Percentiles rank a stretch among this genome's conserved stretches.
These are phyloP conservation scores for Drosophila ananassae DNA, from an alignment of 1,140 invertebrate species.

Conservation along the genomic window DNA sequence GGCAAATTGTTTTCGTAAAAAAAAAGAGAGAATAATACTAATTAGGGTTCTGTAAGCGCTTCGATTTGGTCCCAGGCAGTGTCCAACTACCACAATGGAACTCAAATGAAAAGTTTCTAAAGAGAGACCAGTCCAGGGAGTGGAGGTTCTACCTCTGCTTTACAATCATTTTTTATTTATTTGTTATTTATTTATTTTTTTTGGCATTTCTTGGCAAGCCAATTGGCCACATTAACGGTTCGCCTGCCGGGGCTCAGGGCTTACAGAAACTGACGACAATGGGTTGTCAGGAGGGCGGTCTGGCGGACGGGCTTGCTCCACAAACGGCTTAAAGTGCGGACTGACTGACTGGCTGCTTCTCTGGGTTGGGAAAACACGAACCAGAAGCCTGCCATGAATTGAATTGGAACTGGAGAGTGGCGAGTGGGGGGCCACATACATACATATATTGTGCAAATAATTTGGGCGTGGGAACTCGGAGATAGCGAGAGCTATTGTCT, in stretches of 20 bases:
- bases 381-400: constrained; percentile 45
- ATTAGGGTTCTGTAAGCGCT: constrained; percentile 64
- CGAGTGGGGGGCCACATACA: too few relatives aligned
- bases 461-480: constrained; percentile 68
- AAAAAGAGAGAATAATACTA: constrained; percentile 67
- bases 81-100: constrained; percentile 20
- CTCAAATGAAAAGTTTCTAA: constrained; percentile 62
- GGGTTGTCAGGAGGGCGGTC: too few relatives aligned
- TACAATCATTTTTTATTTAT: neutral
- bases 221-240: constrained; percentile 70
- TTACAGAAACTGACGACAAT: constrained; percentile 38
- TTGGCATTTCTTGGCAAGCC: constrained; percentile 45
- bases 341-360: constrained; percentile 16
- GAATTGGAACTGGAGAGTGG: constrained; percentile 66
- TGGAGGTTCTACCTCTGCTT: neutral
- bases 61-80: constrained; percentile 37
- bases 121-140: constrained; percentile 43
- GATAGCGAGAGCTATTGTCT: constrained; percentile 34
- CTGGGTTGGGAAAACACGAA: constrained; percentile 77
- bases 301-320: constrained; percentile 39
- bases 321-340: constrained; percentile 24
- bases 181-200: constrained; percentile 10
- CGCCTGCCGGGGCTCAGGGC: constrained; percentile 12
- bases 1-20: constrained; percentile 66
- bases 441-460: constrained; percentile 57